phyloP scores from a whole-genome alignment of 2,888 invertebrate genomes.

The Lapara coniferarum region DNA sequence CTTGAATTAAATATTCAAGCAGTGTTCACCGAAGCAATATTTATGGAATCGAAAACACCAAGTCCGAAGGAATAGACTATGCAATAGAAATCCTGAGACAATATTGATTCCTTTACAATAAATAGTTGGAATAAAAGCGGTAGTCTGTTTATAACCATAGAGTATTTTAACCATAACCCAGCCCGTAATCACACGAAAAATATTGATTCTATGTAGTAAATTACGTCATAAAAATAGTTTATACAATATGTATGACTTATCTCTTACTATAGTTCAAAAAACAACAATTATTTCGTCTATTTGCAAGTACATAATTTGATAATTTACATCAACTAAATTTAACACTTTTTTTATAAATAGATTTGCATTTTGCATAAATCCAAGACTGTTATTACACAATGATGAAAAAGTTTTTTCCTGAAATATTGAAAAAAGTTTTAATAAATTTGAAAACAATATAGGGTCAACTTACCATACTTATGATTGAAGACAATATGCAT shows the following conservation, averaged over 20 bases:
- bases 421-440: no score
- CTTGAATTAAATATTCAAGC: conserved; percentile 29
- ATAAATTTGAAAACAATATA: neutral
- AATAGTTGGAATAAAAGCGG: neutral
- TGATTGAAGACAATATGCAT: neutral
- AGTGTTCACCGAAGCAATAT: conserved; percentile 23
- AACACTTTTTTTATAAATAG: no score
- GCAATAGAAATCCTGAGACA: neutral
- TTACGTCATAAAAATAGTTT: conserved; percentile 8
- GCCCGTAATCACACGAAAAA: conserved; percentile 3
- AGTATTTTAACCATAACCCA: neutral
- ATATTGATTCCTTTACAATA: no score
- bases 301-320: no score
- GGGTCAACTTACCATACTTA: neutral
- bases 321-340: no score
- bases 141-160: neutral
- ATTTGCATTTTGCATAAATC: no score
- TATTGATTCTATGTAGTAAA: neutral
- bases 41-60: conserved; percentile 17
- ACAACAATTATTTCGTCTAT: no score
- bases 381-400: no score
- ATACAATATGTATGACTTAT: neutral
- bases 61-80: neutral
- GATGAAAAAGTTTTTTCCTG: no score
- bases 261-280: neutral